These are phyloP conservation scores for Diceros bicornis DNA, from an alignment of 2,797 vertebrate genomes.

Conservation along the genomic window DNA sequence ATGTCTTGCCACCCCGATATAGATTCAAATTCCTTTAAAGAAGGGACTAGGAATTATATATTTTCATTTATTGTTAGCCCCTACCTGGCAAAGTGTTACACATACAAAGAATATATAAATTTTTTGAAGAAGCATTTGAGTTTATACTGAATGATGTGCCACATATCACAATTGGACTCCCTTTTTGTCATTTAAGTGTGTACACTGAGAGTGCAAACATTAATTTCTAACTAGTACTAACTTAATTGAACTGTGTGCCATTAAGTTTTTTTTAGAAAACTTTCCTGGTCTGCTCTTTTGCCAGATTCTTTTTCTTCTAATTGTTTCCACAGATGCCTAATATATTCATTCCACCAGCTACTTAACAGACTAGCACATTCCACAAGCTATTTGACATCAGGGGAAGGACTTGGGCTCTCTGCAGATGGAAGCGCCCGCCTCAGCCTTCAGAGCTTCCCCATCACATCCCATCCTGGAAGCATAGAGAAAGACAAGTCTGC, in stretches of 20 bases:
- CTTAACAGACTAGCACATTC: constrained; percentile 68
- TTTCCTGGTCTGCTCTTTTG: constrained; percentile 55
- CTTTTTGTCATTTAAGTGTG: constrained; percentile 6
- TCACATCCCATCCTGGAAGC: not conserved
- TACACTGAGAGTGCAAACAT: not conserved
- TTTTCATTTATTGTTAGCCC: constrained; percentile 27
- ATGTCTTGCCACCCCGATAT: constrained; percentile 34
- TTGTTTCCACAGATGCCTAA: constrained; percentile 63
- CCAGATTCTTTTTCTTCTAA: constrained; percentile 58
- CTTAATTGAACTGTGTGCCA: constrained; percentile 38
- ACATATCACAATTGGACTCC: not conserved
- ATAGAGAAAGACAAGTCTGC: not conserved
- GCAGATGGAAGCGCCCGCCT: not conserved
- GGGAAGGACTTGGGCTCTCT: not conserved
- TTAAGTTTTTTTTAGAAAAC: constrained; percentile 22
- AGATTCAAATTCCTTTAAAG: constrained; percentile 56
- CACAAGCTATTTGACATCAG: constrained; percentile 47
- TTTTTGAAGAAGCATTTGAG: constrained; percentile 21
- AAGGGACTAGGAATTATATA: not conserved
- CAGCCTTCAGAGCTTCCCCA: not conserved
- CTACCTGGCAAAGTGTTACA: not conserved
- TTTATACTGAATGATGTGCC: not conserved
- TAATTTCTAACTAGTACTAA: constrained; percentile 49
- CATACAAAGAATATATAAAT: not conserved
- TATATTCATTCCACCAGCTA: constrained; percentile 55